These are phyloP conservation scores for Pseudomyrmex sp. DNA, from an alignment of 1,140 invertebrate genomes.

Conservation along the genomic window DNA sequence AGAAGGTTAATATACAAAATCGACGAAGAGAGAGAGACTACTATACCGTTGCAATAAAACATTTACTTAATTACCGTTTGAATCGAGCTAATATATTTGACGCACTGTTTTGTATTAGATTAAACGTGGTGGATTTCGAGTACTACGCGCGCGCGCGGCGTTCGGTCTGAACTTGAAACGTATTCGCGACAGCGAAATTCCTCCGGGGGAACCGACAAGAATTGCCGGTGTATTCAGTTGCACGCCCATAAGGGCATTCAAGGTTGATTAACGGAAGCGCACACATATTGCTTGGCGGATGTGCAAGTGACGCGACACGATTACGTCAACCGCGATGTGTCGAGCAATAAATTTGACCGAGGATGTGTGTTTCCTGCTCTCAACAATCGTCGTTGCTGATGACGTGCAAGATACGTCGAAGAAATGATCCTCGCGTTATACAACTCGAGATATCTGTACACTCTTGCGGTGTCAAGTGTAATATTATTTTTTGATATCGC, in stretches of 20 bases:
- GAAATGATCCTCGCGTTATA: too few relatives aligned
- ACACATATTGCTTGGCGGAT: conserved; percentile 25
- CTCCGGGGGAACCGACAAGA: not conserved
- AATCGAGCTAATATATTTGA: too few relatives aligned
- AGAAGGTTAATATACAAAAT: too few relatives aligned
- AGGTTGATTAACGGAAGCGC: conserved; percentile 38
- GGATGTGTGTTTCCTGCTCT: not conserved
- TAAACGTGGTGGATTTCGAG: too few relatives aligned
- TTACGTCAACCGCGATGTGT: conserved; percentile 10
- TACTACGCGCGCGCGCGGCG: not conserved
- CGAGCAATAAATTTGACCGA: conserved; percentile 29
- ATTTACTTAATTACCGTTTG: not conserved
- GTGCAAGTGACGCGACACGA: conserved; percentile 44
- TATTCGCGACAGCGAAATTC: conserved; percentile 4
- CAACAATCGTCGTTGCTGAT: not conserved
- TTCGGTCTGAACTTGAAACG: not conserved
- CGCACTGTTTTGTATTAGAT: too few relatives aligned
- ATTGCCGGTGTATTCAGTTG: conserved; percentile 3
- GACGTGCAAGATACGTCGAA: too few relatives aligned
- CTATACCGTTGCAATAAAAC: too few relatives aligned
- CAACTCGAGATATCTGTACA: too few relatives aligned
- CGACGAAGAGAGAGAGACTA: too few relatives aligned
- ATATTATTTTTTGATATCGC: too few relatives aligned
- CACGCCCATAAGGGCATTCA: conserved; percentile 13
- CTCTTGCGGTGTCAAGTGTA: too few relatives aligned